Evolutionary conservation across 92 coral and sea anemone genomes (phyloP), one percentile per base, ranked within the genome.

Genomic region (Porites rus): DNA sequence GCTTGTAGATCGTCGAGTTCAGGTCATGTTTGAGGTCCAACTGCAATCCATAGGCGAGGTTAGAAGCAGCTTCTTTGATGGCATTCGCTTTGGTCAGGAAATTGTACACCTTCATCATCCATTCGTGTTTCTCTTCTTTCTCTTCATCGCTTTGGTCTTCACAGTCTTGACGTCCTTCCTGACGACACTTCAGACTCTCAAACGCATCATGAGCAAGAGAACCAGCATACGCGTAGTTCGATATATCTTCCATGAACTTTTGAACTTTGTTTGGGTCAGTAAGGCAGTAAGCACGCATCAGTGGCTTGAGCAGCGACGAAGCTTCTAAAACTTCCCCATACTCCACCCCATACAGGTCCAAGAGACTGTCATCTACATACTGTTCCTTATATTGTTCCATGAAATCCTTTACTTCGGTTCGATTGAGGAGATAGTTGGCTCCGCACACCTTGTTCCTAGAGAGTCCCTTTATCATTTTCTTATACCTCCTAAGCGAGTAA

Each of bases 291-390:
- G 92, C 92, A 28, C 31, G 52, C 89, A 81, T 74, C 46, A 31
- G 83, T 1, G 92, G 84, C 20, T 21, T 88, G 1, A 88, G 75
- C 25, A 88, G 77, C 9, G 89, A 65, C 17, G 80, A 10, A 20
- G 92, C 88, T 67, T 83, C 92, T 25, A 77, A n/a, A 51, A 88
- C 75, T 83, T 75, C 92, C 21, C 92, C 92, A 83, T 58, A 75
- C 17, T 88, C 92, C 24, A 88, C 88, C 14, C 68, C 78, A 43
- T 74, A 88, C 10, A 88, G 88, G 66, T 88, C 92, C 52, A 74
- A n/a, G 70, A 88, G 92, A 50, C 83, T 63, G 76, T 88, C 54
- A 2, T 83, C 92, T 11, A 88, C 92, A 12, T 65, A 43, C 1
- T 69, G 58, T 11, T 5, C 9, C 51, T 17, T 8, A 63, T 85